Percentiles rank a stretch among this genome's conserved stretches.
phyloP scores from a whole-genome alignment of 2,797 vertebrate species.

The Oophaga sylvatica region DNA sequence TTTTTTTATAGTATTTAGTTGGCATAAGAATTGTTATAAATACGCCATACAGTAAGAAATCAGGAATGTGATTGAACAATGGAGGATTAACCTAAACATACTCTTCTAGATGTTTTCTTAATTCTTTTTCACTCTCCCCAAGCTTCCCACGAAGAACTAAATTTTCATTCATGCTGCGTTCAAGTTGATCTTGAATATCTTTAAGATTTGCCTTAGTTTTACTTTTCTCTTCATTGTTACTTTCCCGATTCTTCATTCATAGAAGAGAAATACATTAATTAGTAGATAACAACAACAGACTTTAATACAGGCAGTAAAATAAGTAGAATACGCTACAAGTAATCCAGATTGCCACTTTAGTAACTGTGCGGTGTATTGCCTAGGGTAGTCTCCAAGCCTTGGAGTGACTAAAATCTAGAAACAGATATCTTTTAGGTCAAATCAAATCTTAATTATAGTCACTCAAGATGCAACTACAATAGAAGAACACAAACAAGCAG shows the following conservation, averaged over 20 bases:
- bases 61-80: constrained; percentile 15
- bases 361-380: not conserved
- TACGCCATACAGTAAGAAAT: not conserved
- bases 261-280: not conserved
- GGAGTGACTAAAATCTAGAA: not conserved
- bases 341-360: not conserved
- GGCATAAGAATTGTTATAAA: not conserved
- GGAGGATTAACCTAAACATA: constrained; percentile 73
- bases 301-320: not conserved
- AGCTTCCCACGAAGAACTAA: constrained; percentile 78
- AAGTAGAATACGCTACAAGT: not conserved
- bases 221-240: constrained; percentile 75
- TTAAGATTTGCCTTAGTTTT: constrained; percentile 74
- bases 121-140: constrained; percentile 83
- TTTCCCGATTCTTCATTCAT: constrained; percentile 76
- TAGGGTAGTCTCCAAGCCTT: too few relatives aligned
- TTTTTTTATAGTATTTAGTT: not conserved
- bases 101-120: constrained; percentile 89
- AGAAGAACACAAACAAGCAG: not conserved
- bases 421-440: not conserved
- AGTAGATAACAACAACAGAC: not conserved
- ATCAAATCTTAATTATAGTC: not conserved
- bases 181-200: constrained; percentile 78
- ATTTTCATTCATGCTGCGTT: constrained; percentile 77
- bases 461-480: not conserved